These are phyloP conservation scores for Macrostomum lignano DNA, from an alignment of 1,140 invertebrate genomes.

Conservation along the genomic window DNA sequence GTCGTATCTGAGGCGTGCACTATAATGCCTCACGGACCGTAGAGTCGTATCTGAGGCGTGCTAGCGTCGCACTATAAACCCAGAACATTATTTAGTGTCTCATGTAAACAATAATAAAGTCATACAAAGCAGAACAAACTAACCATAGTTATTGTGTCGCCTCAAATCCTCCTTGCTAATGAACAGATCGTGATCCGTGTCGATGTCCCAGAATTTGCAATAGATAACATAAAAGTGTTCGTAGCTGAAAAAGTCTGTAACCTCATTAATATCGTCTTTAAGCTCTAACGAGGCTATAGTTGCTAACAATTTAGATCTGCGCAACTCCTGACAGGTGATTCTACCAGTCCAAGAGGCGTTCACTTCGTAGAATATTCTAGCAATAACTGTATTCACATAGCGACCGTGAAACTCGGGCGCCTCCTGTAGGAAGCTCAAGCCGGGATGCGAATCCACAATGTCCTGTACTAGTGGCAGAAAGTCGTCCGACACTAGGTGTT, in stretches of 20 bases:
- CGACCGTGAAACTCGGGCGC: constrained; percentile 90
- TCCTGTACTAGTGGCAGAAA: constrained; percentile 67
- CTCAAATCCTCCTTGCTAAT: constrained; percentile 70
- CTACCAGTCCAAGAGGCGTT: constrained; percentile 85
- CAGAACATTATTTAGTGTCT: constrained; percentile 3
- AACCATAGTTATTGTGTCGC: constrained; percentile 77
- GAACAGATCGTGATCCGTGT: constrained; percentile 82
- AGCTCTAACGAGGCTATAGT: constrained; percentile 33
- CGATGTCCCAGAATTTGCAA: constrained; percentile 98
- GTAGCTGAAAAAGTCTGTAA: constrained; percentile 90
- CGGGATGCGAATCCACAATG: constrained; percentile 94
- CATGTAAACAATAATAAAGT: neutral
- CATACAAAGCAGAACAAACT: constrained; percentile 7
- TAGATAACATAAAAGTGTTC: constrained; percentile 99
- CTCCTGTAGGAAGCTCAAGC: constrained; percentile 74
- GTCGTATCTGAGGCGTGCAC: no score
- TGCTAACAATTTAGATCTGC: constrained; percentile 53
- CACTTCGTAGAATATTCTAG: constrained; percentile 86
- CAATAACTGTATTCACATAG: constrained; percentile 85
- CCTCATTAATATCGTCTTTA: constrained; percentile 75
- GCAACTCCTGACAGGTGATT: constrained; percentile 57
- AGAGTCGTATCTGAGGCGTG: no score
- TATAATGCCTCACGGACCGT: no score
- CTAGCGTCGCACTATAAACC: constrained; percentile 4
- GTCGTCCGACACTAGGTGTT: no score